phyloP scores from a whole-genome alignment of 1,140 invertebrate genomes.

The Ceratina australensis region DNA sequence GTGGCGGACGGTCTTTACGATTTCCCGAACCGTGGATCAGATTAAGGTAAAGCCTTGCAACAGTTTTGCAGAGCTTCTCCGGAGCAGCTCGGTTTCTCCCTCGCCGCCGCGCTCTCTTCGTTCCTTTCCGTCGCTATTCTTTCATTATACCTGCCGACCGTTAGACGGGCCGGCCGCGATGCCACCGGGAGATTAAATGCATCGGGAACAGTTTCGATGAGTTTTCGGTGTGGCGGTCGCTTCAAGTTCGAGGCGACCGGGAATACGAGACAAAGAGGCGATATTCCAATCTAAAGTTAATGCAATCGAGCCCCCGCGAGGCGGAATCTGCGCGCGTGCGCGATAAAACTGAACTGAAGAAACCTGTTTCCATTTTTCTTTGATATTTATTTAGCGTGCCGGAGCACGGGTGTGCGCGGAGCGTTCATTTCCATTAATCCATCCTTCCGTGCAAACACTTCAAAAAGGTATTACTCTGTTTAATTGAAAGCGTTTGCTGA shows the following conservation, averaged over 20 bases:
- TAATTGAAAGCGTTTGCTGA: conserved; percentile 33
- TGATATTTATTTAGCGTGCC: conserved; percentile 23
- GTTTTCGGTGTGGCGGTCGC: background rate
- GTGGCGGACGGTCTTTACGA: conserved; percentile 56
- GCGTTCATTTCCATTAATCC: conserved; percentile 27
- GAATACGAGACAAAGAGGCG: background rate
- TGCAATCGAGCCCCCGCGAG: background rate
- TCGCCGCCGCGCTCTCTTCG: too few species aligned
- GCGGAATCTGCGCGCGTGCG: background rate
- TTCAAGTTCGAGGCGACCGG: too few species aligned
- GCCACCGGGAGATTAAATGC: conserved; percentile 16
- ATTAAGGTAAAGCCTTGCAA: conserved; percentile 58
- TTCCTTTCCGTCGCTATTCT: background rate
- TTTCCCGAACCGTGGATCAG: conserved; percentile 55
- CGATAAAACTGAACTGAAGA: conserved; percentile 3
- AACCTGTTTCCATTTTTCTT: conserved; percentile 32
- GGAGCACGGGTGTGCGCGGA: background rate
- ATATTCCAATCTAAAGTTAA: conserved; percentile 20
- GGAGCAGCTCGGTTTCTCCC: background rate
- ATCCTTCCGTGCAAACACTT: conserved; percentile 29
- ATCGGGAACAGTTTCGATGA: conserved; percentile 24
- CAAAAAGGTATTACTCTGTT: conserved; percentile 10
- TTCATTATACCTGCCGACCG: background rate
- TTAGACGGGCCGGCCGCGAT: background rate
- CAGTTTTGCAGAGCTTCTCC: conserved; percentile 47